phyloP scores from a whole-genome alignment of 2,888 invertebrate genomes.

The Lapara coniferarum region DNA sequence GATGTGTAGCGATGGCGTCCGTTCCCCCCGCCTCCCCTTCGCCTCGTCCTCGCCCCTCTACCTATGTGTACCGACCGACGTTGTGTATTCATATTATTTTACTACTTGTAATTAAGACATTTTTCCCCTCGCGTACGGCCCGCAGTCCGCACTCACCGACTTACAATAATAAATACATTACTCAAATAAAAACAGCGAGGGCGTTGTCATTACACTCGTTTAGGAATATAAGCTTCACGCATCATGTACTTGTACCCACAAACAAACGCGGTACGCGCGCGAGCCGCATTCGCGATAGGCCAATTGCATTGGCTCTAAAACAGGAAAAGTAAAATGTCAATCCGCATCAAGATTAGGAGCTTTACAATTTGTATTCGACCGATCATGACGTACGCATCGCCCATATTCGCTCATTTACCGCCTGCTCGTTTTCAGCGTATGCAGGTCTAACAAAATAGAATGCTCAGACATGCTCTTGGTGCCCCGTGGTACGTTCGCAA shows the following conservation, averaged over 20 bases:
- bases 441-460: too few relatives aligned
- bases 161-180: constrained; percentile 23
- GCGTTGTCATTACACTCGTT: neutral
- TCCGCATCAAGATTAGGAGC: too few relatives aligned
- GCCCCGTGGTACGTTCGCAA: too few relatives aligned
- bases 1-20: constrained; percentile 73
- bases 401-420: too few relatives aligned
- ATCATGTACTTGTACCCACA: neutral
- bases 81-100: constrained; percentile 11
- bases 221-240: constrained; percentile 7
- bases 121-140: neutral
- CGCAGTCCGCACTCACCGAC: neutral
- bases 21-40: constrained; percentile 43
- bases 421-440: too few relatives aligned
- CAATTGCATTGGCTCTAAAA: too few relatives aligned
- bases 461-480: too few relatives aligned
- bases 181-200: constrained; percentile 8
- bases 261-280: too few relatives aligned
- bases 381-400: too few relatives aligned
- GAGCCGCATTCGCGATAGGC: too few relatives aligned
- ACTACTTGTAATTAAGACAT: constrained; percentile 9
- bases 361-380: too few relatives aligned
- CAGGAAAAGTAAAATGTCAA: too few relatives aligned
- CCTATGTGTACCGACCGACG: neutral
- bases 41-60: neutral